Evolutionary conservation across 2,113 vertebrate species (phyloP), one percentile per base, ranked within the genome.

Genomic region (Tragulus kanchil): DNA sequence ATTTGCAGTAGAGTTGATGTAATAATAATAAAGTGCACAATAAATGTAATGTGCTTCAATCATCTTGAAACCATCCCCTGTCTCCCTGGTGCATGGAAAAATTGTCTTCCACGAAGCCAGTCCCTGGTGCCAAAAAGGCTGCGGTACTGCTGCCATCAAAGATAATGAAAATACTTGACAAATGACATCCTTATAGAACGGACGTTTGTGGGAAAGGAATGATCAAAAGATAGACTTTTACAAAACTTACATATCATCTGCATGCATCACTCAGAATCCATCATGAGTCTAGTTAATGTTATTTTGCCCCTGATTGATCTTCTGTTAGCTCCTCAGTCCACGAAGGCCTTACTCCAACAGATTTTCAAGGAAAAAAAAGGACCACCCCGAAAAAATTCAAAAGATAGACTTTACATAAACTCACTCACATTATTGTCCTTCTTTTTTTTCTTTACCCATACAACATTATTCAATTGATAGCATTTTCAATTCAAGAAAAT

Each of bases 151-250:
- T 25, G 26, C 69, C 45, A 21, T 45, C 45, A 42, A 73, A 87
- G 69, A 78, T 69, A 94, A 95, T 73, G 81, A 31, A 97, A 95
- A 94, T 31, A 25, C 52, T 21, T 48, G 86, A 79, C 17, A 69
- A 93, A 97, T 87, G 93, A 97, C 91, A 82, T 93, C 31, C 82
- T 96, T 97, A 82, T 2, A 54, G 95, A 88, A 96, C n/a, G 56
- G 1, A 78, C 87, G 65, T 88, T 92, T 96, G 26, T 50, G 31
- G 16, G 15, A 48, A 67, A 94, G 90, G 90, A 97, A 93, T 16
- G n/a, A 54, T 26, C 8, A 45, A 73, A 81, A 42, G 92, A 65
- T 58, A 96, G 45, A 56, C 36, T 81, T 81, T 97, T 94, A 67
- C 12, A 84, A 85, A 91, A 89, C 54, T 58, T 52, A 28, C 8